A percentile compares a stretch with the other conserved stretches of the same genome.
Evolutionary conservation across 2,113 vertebrate genomes (phyloP).

Genomic region (Noctilio leporinus): DNA sequence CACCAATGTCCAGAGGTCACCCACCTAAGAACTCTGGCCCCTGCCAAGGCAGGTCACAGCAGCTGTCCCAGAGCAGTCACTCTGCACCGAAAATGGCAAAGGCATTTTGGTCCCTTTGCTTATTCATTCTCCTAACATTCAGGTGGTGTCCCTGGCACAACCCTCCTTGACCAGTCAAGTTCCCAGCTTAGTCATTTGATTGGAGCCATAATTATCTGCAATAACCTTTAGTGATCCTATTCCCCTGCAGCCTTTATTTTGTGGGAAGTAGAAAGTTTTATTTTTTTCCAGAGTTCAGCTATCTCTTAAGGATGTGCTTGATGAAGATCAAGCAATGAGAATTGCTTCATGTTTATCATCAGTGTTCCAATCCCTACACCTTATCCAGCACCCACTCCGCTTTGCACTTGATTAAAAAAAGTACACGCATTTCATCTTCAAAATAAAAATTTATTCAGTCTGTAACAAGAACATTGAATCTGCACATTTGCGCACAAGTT

Average conservation of each 20-base stretch:
- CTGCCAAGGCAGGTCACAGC: not conserved
- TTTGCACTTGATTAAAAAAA: not conserved
- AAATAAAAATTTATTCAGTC: conserved; percentile 87
- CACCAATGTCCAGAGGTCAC: conserved; percentile 3
- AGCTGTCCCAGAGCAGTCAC: conserved; percentile 29
- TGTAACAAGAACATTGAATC: conserved; percentile 85
- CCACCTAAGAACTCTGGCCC: not conserved
- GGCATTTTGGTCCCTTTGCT: conserved; percentile 33
- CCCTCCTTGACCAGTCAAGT: conserved; percentile 28
- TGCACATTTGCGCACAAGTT: conserved; percentile 82
- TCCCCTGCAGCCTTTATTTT: not conserved
- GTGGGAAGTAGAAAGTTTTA: not conserved
- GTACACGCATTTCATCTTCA: conserved; percentile 68
- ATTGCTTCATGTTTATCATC: not conserved
- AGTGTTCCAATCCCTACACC: not conserved
- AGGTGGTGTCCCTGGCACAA: conserved; percentile 33
- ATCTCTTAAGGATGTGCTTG: not conserved
- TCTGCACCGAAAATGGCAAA: not conserved
- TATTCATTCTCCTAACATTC: conserved; percentile 52
- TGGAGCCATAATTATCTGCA: not conserved
- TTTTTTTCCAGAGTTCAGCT: not conserved
- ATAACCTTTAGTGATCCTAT: not conserved
- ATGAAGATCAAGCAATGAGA: not conserved
- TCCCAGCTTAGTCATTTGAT: conserved; percentile 19
- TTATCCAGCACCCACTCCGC: not conserved